Base-by-base conservation (phyloP, 2,797 vertebrate genomes). In the Phaenicophaeus curvirostris region DNA sequence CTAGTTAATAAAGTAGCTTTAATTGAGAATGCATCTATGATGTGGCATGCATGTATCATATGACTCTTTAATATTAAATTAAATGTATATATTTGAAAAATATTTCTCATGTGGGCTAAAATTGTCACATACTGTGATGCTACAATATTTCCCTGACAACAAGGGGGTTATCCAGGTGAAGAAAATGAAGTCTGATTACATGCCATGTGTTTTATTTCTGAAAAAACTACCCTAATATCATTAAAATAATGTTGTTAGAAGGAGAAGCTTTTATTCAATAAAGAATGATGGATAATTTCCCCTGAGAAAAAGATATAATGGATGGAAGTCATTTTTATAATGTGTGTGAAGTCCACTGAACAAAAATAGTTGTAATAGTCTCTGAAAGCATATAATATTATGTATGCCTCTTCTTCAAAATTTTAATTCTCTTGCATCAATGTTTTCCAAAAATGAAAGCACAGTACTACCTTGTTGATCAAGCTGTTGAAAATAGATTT, bases 181-280 rank as follows among this genome's bases (percentile, higher is more conserved):
- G 53, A 85, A 91, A 96, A 87, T 69, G 10, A 85, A 94, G 18
- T 82, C 62, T 94, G 54, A 81, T 86, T 88, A 54, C 15, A 82
- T 42, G 18, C 9, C 46, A 88, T 54, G 18, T 57, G 88, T 85
- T 95, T 94, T 91, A 73, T 93, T 93, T 91, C 72, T 74, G 55
- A 89, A 92, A 81, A 93, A 77, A 39, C 14, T 66, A 65, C 33
- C 66, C 8, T 81, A 80, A 59, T 76, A 78, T 59, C 6, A 87
- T 78, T 86, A 75, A 87, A 96, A 79, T 65, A 4, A 24, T 41
- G 37, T 35, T 77, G 19, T 65, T 76, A 68, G 55, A 89, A 62
- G 25, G 4, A 58, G 10, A 69, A 89, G 35, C 4, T 80, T 95
- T 87, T 61, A 85, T 85, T 85, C 54, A 54, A 8, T 48, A 59